A percentile compares a stretch with the other conserved stretches of the same genome.
Conservation (phyloP, 1,140 invertebrate species). For the Drosophila punjabiensis region DNA sequence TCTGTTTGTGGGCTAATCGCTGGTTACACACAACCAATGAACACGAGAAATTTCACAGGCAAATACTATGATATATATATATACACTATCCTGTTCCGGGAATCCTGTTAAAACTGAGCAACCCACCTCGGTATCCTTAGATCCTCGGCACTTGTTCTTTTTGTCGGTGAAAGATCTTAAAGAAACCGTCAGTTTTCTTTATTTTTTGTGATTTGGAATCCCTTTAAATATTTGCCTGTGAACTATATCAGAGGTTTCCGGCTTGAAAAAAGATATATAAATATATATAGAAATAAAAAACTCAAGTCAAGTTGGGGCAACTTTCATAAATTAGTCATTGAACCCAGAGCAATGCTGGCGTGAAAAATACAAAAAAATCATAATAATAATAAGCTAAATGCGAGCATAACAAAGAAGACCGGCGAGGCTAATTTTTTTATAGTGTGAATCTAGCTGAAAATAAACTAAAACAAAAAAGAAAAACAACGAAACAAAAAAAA, state of each 20-base stretch:
- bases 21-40: constrained; percentile 45
- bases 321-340: constrained; percentile 83
- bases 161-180: constrained; percentile 45
- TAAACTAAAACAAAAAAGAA: constrained; percentile 15
- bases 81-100: constrained; percentile 34
- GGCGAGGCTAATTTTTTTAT: constrained; percentile 70
- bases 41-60: constrained; percentile 68
- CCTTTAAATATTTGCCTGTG: constrained; percentile 26
- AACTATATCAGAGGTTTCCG: constrained; percentile 49
- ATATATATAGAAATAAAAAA: constrained; percentile 7
- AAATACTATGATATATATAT: constrained; percentile 42
- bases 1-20: constrained; percentile 24
- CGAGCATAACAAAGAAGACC: constrained; percentile 54
- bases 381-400: constrained; percentile 65
- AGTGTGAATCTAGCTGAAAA: constrained; percentile 65
- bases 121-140: not conserved
- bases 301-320: constrained; percentile 61
- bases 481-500: not conserved
- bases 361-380: constrained; percentile 32
- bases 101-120: constrained; percentile 32
- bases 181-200: not conserved
- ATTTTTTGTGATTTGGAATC: not conserved
- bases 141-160: constrained; percentile 15
- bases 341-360: constrained; percentile 53
- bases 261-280: not conserved